Evolutionary conservation across 2,888 invertebrate species (phyloP).

Genomic region (Nesidiocoris tenuis): DNA sequence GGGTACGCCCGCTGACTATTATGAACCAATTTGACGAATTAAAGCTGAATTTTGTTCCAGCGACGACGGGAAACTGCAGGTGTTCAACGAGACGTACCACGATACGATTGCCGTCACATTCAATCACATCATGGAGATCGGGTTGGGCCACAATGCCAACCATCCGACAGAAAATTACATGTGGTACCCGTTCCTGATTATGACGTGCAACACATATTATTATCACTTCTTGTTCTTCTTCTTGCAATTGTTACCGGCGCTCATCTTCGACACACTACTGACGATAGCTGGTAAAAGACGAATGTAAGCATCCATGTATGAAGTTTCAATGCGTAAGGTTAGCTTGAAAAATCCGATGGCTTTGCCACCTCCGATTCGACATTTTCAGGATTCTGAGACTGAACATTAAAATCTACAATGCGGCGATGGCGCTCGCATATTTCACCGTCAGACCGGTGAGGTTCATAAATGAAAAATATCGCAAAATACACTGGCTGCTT

Average conservation of each 20-base stretch:
- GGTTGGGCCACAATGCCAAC: background rate
- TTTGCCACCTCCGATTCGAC: background rate
- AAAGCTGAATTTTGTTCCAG: background rate
- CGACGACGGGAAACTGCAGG: slow-evolving; percentile 1
- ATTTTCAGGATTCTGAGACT: background rate
- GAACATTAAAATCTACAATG: slow-evolving; percentile 36
- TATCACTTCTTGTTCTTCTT: slow-evolving; percentile 37
- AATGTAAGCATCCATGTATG: slow-evolving; percentile 26
- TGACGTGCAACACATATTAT: slow-evolving; percentile 26
- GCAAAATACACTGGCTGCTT: background rate
- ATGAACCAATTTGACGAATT: background rate
- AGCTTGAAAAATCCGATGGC: background rate
- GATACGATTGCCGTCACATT: slow-evolving; percentile 12
- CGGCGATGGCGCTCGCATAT: slow-evolving; percentile 23
- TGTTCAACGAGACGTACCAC: slow-evolving; percentile 23
- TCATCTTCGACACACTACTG: slow-evolving; percentile 29
- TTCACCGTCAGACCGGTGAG: slow-evolving; percentile 9
- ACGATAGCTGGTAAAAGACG: slow-evolving; percentile 15
- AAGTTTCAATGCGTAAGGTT: background rate
- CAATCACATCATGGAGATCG: background rate
- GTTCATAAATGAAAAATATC: slow-evolving; percentile 30
- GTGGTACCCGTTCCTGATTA: slow-evolving; percentile 44
- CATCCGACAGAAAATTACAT: slow-evolving; percentile 29
- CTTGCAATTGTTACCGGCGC: slow-evolving; percentile 41
- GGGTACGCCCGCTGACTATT: too few species aligned